Base-by-base conservation (phyloP, 2,113 vertebrate species). In the Athene cunicularia region DNA sequence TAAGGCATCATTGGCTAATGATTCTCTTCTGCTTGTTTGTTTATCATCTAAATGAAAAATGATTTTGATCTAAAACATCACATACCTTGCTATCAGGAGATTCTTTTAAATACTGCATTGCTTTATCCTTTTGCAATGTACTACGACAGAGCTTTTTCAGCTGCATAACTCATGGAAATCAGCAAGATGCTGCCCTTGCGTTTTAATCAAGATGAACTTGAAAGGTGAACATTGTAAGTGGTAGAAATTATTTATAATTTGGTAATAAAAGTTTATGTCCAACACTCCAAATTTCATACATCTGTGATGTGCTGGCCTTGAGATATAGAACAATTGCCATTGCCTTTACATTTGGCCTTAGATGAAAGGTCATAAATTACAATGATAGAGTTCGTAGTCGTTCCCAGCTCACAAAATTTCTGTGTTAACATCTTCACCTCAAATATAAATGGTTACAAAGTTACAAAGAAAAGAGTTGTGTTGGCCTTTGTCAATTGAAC, bases 171-270 rank as follows among this genome's bases (percentile, higher is more conserved):
- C 95, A 88, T 62, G 67, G 96, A 97, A 97, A 97, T 97, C 68
- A 21, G 86, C 0, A 32, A 93, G 95, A 98, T 77, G 68, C 95
- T 98, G 97, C 96, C 98, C 98, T 98, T 98, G 98, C n/a, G 19
- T 98, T 98, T 98, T 98, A 98, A 98, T 98, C 98, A 98, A 97
- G 98, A 98, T 98, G 98, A 98, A 98, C 98, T 98, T 98, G 98
- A 98, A 98, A 98, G 98, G 98, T 98, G 98, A 98, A 98, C 90
- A 26, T 94, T 98, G 80, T 98, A 98, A 98, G 98, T 98, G 97
- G 96, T 96, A 98, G 98, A 98, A 98, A 98, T 98, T 98, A 98
- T 98, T 98, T 98, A 98, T 98, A 98, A 98, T 98, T 98, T 98
- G 96, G 98, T 97, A 97, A 98, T 98, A 98, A 98, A 98, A 98